These are phyloP conservation scores for Axinella damicornis DNA, from an alignment of 37 sponge, comb jelly and placozoan species.

Conservation along the genomic window DNA sequence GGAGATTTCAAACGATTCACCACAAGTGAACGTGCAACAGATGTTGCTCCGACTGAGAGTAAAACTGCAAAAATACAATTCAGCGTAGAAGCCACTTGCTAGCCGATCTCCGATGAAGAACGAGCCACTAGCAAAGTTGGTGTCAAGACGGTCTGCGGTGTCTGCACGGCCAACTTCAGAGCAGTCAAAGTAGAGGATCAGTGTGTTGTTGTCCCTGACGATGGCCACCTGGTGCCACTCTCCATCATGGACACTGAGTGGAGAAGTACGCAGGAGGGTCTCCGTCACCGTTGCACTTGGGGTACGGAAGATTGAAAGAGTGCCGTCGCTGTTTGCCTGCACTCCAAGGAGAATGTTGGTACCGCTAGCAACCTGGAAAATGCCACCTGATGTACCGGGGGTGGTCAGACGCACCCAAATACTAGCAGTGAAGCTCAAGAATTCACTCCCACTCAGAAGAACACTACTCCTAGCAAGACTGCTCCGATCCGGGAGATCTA, in stretches of 20 bases:
- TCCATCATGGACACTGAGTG: conserved; percentile 15
- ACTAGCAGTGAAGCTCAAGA: conserved; percentile 47
- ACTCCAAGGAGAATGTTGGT: conserved; percentile 12
- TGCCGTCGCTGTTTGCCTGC: conserved; percentile 6
- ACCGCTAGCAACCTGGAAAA: conserved; percentile 26
- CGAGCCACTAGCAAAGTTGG: neutral
- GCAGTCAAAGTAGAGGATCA: conserved; percentile 50
- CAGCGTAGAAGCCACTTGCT: conserved; percentile 20
- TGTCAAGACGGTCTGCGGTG: neutral
- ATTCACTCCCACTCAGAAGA: conserved; percentile 2
- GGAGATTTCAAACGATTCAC: conserved; percentile 39
- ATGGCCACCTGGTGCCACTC: conserved; percentile 53
- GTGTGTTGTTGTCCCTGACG: neutral
- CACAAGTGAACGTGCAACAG: conserved; percentile 62
- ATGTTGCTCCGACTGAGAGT: neutral
- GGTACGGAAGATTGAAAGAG: neutral
- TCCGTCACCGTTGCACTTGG: conserved; percentile 2
- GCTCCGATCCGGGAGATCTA: neutral
- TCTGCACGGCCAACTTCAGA: neutral
- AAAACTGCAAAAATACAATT: conserved; percentile 52
- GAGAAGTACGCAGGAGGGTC: neutral
- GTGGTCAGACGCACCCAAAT: conserved; percentile 43
- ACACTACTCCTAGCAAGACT: conserved; percentile 16
- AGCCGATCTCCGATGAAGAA: conserved; percentile 47
- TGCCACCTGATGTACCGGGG: neutral